These are phyloP conservation scores for Drosophila albomicans DNA, from an alignment of 1,140 invertebrate genomes.

Conservation along the genomic window DNA sequence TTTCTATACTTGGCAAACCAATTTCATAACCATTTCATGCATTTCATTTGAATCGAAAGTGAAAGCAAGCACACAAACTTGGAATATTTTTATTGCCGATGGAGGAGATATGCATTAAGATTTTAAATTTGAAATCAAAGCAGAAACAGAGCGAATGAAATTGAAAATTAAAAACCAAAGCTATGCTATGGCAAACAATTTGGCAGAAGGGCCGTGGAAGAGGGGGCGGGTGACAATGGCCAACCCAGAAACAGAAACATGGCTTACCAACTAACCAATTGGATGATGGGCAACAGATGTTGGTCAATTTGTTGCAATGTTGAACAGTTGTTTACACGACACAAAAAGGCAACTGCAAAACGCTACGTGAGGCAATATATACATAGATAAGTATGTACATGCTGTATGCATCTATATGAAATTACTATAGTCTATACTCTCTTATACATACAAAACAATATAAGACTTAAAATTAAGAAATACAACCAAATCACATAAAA, in stretches of 20 bases:
- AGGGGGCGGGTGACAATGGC: slow-evolving; percentile 5
- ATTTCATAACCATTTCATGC: slow-evolving; percentile 8
- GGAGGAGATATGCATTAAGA: slow-evolving; percentile 29
- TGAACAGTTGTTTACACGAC: slow-evolving; percentile 68
- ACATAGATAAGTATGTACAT: slow-evolving; percentile 6
- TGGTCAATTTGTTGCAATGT: slow-evolving; percentile 41
- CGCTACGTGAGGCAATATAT: slow-evolving; percentile 27
- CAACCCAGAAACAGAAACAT: slow-evolving; percentile 17
- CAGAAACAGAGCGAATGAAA: slow-evolving; percentile 5
- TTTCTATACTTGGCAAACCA: too few relatives aligned
- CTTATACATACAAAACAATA: slow-evolving; percentile 28
- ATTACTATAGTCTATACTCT: not conserved
- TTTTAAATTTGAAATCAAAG: slow-evolving; percentile 21
- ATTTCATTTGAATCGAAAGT: slow-evolving; percentile 34
- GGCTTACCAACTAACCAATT: slow-evolving; percentile 26
- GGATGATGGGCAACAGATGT: slow-evolving; percentile 45
- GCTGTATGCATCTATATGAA: slow-evolving; percentile 16
- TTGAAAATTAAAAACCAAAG: slow-evolving; percentile 21
- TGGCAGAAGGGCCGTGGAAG: not conserved
- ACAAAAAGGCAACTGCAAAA: slow-evolving; percentile 61
- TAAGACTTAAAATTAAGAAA: slow-evolving; percentile 71
- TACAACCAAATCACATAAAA: slow-evolving; percentile 58
- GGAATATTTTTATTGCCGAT: slow-evolving; percentile 14
- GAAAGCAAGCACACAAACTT: slow-evolving; percentile 29
- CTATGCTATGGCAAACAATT: slow-evolving; percentile 36